Evolutionary conservation across 2,797 vertebrate species (phyloP), one percentile per base, ranked within the genome.

Genomic region (Psittacula derbiana): DNA sequence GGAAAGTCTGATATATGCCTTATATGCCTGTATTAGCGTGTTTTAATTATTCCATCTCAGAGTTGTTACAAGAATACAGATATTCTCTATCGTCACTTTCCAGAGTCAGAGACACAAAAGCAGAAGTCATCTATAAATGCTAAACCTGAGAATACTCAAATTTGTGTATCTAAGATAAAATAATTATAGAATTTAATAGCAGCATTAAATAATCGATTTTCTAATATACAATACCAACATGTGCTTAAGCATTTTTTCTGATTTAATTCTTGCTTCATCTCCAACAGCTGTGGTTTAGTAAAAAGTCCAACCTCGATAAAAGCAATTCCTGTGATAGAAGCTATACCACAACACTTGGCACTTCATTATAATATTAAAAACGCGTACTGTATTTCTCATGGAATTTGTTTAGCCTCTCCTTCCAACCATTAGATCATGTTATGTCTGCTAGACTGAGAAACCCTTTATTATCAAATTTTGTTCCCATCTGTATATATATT

Each of bases 321-420:
- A 97, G 50, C 72, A 95, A 95, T 96, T 96, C 83, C 71, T 93
- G 66, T 82, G 90, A 96, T 93, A 95, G 90, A 93, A 93, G 83
- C 28, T 95, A 65, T 93, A 93, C 94, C 90, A 93, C 95, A 96
- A 87, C n/a, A 64, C 88, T 96, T 97, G 96, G 94, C 88, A 90
- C 74, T 93, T 90, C n/a, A 16, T 82, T 95, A 78, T 85, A 49
- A 86, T 80, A 74, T 81, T 95, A 90, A 85, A 95, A 97, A 94
- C 18, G 0, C 60, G 71, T 85, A 96, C 95, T 90, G 60, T 94
- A 85, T 90, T 95, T 97, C 88, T 95, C 30, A n/a, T 76, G 86
- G 94, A 97, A 94, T 95, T 94, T 95, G 80, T 95, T 95, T 95
- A 92, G 74, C 67, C 52, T 96, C 44, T 95, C 47, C 67, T 92